Evolutionary conservation across 2,113 vertebrate species (phyloP).

Genomic region (Clupea harengus): DNA sequence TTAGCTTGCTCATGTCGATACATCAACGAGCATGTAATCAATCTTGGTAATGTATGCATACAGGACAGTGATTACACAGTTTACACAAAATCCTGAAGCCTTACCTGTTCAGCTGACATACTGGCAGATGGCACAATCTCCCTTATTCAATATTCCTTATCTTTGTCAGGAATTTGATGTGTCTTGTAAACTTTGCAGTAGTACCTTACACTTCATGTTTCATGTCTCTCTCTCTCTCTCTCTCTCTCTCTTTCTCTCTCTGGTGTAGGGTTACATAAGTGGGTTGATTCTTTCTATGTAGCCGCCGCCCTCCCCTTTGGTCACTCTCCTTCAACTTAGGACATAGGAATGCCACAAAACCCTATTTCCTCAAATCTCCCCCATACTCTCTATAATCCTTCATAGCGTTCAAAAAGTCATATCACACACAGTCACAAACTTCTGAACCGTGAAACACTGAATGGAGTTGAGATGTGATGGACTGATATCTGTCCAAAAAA

Average conservation of each 20-base stretch:
- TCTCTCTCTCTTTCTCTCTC: background rate
- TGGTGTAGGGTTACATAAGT: slow-evolving; percentile 13
- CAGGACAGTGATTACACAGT: too few relatives aligned
- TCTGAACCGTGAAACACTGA: background rate
- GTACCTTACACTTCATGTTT: background rate
- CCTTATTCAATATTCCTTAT: background rate
- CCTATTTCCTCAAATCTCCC: background rate
- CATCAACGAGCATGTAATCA: too few relatives aligned
- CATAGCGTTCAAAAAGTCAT: background rate
- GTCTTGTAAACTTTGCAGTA: too few relatives aligned
- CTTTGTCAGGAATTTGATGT: too few relatives aligned
- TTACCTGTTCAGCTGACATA: background rate
- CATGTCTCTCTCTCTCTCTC: slow-evolving; percentile 1
- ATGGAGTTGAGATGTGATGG: too few relatives aligned
- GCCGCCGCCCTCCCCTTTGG: background rate
- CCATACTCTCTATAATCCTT: background rate
- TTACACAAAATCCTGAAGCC: background rate
- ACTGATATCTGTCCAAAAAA: background rate
- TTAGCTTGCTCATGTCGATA: too few relatives aligned
- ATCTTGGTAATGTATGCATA: too few relatives aligned
- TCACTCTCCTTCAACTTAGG: background rate
- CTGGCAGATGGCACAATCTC: background rate
- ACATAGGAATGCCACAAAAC: background rate
- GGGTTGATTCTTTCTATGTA: background rate
- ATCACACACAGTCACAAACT: background rate